Conservation (phyloP, 1,140 invertebrate species). For the Drosophila biarmipes region DNA sequence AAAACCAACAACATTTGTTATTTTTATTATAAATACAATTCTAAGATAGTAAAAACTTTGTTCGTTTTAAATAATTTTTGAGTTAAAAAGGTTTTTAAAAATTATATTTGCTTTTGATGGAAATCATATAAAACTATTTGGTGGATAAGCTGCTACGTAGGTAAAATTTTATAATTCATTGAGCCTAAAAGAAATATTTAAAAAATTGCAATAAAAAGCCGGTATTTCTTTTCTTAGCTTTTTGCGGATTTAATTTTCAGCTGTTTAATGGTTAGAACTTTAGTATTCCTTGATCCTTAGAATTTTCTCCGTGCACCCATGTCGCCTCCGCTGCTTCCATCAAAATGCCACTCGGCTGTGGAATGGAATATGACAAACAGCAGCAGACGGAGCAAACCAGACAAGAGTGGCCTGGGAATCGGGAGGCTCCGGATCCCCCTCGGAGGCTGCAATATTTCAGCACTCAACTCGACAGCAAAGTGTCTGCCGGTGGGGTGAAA, state of each 20-base stretch:
- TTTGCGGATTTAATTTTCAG: background rate
- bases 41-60: too few relatives aligned
- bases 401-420: slow-evolving; percentile 23
- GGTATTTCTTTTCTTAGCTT: background rate
- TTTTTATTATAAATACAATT: too few relatives aligned
- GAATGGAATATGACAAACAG: slow-evolving; percentile 38
- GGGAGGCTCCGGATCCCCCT: slow-evolving; percentile 1
- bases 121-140: too few relatives aligned
- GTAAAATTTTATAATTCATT: too few relatives aligned
- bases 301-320: slow-evolving; percentile 7
- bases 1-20: too few relatives aligned
- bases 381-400: slow-evolving; percentile 35
- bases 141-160: too few relatives aligned
- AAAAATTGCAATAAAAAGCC: too few relatives aligned
- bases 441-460: slow-evolving; percentile 57
- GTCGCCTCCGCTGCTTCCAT: background rate
- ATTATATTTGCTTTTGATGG: too few relatives aligned
- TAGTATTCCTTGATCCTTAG: too few relatives aligned
- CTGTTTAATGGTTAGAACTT: background rate
- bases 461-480: slow-evolving; percentile 51
- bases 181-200: too few relatives aligned
- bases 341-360: slow-evolving; percentile 22
- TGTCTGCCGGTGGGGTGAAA: slow-evolving; percentile 17
- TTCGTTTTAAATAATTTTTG: too few relatives aligned
- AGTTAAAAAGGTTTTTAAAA: background rate